A percentile compares a stretch with the other conserved stretches of the same genome.
Conservation (phyloP, 2,888 invertebrate species). For the Petrolisthes cinctipes region DNA sequence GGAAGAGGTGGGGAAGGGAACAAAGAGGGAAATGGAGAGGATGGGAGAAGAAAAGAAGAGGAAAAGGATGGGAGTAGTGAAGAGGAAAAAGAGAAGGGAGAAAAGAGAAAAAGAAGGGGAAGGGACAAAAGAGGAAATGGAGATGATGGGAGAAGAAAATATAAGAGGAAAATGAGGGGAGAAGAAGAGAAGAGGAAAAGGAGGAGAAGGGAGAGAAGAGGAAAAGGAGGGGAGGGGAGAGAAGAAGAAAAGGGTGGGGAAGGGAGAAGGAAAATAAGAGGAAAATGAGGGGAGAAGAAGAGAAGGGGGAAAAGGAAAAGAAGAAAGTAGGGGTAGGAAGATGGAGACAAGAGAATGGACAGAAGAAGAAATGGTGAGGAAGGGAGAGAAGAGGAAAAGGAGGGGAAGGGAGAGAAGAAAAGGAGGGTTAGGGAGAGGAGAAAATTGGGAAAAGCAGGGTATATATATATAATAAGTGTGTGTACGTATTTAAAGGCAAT, state of each 20-base stretch:
- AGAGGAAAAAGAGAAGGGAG: not conserved
- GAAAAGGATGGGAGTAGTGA: not conserved
- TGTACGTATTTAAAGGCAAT: too few relatives aligned
- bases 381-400: not conserved
- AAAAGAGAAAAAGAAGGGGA: not conserved
- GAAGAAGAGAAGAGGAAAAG: not conserved
- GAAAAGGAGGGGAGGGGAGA: not conserved
- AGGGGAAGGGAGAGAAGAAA: not conserved
- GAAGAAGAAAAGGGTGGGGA: not conserved
- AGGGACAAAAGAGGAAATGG: not conserved
- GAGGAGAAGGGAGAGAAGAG: not conserved
- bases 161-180: not conserved
- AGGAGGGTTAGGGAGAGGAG: too few relatives aligned
- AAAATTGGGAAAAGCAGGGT: too few relatives aligned
- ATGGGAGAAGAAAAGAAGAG: not conserved
- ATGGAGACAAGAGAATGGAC: not conserved
- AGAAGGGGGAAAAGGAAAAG: conserved; percentile 7
- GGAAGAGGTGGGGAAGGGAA: not conserved
- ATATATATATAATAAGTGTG: too few relatives aligned
- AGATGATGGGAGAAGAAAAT: not conserved
- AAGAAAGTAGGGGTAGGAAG: conserved; percentile 5
- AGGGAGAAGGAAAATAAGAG: not conserved
- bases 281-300: not conserved
- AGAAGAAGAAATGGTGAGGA: not conserved
- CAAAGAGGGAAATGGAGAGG: not conserved